Percentiles rank a stretch among this genome's conserved stretches.
Conservation (phyloP, 2,113 vertebrate genomes). For the Hyla sarda region DNA sequence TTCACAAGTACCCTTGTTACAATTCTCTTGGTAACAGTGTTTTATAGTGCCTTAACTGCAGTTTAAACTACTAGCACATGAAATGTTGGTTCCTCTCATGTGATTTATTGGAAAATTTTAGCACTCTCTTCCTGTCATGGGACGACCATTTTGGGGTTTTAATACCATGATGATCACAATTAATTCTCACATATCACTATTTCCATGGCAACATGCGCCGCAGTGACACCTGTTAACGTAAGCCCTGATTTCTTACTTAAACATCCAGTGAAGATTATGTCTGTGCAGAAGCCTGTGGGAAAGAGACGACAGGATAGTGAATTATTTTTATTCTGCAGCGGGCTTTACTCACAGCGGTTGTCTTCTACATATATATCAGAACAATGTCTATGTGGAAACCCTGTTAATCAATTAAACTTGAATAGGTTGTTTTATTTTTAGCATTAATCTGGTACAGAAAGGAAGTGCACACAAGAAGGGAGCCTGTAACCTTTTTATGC, state of each 20-base stretch:
- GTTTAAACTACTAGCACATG: neutral
- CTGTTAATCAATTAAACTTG: conserved; percentile 26
- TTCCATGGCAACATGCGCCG: conserved; percentile 40
- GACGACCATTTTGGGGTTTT: conserved; percentile 22
- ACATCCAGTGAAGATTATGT: conserved; percentile 13
- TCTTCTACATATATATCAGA: conserved; percentile 14
- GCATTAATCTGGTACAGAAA: neutral
- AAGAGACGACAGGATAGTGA: neutral
- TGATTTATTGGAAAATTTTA: conserved; percentile 25
- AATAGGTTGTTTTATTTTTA: conserved; percentile 30
- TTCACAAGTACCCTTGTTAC: neutral
- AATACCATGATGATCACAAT: conserved; percentile 18
- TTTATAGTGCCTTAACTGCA: neutral
- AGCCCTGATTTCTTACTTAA: conserved; percentile 28
- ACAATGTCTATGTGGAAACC: conserved; percentile 26
- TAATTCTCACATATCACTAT: neutral
- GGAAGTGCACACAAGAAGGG: neutral
- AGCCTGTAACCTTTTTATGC: neutral
- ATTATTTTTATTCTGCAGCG: conserved; percentile 16
- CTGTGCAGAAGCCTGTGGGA: neutral
- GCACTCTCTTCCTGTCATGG: neutral
- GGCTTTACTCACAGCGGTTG: conserved; percentile 11
- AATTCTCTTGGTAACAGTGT: conserved; percentile 9
- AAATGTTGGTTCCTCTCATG: conserved; percentile 9
- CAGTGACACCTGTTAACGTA: conserved; percentile 35